Conservation (phyloP, 2,888 invertebrate species). For the Portevinia maculata region DNA sequence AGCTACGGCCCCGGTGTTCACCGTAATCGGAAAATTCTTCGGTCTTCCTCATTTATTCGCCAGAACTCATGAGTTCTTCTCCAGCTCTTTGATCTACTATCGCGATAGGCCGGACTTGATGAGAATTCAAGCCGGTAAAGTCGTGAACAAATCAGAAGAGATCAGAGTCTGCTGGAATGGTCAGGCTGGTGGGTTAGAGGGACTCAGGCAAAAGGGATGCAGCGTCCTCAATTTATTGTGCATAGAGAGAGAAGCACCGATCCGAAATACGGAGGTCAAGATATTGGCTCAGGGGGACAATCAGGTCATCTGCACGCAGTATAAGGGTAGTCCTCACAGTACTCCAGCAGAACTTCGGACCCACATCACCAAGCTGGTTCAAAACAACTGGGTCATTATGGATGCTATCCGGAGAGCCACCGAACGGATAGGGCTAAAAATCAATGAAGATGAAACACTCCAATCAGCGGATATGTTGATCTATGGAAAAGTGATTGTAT, state of each 20-base stretch:
- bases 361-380: too few relatives aligned
- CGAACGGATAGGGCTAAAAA: too few relatives aligned
- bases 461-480: too few relatives aligned
- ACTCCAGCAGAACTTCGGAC: too few relatives aligned
- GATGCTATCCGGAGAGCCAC: too few relatives aligned
- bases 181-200: background rate
- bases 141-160: background rate
- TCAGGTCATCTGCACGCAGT: conserved; percentile 7
- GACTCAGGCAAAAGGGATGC: conserved; percentile 15
- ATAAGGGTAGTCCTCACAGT: too few relatives aligned
- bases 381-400: too few relatives aligned
- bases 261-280: background rate
- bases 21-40: conserved; percentile 1
- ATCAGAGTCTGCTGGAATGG: conserved; percentile 1
- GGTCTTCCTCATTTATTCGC: conserved; percentile 1
- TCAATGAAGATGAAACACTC: too few relatives aligned
- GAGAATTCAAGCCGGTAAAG: background rate
- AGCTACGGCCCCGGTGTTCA: background rate
- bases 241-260: conserved; percentile 2
- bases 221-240: background rate
- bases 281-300: too few relatives aligned
- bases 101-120: conserved; percentile 5
- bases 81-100: background rate
- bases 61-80: conserved; percentile 13
- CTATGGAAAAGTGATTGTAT: too few relatives aligned